Conservation (phyloP, 2,888 invertebrate species). For the Patella depressa region DNA sequence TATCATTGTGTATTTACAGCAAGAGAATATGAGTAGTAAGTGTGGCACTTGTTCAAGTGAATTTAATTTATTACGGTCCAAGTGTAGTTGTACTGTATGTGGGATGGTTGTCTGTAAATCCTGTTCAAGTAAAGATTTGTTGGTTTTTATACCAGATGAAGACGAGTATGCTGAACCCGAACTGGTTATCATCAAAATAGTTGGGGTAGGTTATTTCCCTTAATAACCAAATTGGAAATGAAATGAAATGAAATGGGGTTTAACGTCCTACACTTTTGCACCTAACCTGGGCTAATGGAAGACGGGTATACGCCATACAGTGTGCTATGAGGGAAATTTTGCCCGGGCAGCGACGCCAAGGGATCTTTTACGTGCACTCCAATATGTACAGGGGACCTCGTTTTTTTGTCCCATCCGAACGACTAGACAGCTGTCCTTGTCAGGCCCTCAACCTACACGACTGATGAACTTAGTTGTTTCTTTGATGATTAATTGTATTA, state of each 20-base stretch:
- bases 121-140: constrained; percentile 54
- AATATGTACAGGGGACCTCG: no score
- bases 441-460: no score
- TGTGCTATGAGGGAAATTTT: no score
- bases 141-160: constrained; percentile 53
- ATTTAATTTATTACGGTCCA: constrained; percentile 50
- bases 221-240: no score
- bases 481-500: constrained; percentile 1
- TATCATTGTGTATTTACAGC: constrained; percentile 38
- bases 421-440: no score
- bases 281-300: no score
- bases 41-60: constrained; percentile 49
- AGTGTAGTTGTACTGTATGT: constrained; percentile 56
- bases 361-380: no score
- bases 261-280: no score
- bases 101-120: constrained; percentile 51
- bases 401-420: no score
- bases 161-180: constrained; percentile 34
- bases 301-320: no score
- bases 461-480: neutral
- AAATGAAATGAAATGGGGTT: no score
- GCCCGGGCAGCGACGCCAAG: no score
- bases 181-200: constrained; percentile 55
- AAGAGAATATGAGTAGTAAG: constrained; percentile 47
- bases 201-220: constrained; percentile 49